phyloP scores from a whole-genome alignment of 1,140 invertebrate genomes.

The Aphidius gifuensis region DNA sequence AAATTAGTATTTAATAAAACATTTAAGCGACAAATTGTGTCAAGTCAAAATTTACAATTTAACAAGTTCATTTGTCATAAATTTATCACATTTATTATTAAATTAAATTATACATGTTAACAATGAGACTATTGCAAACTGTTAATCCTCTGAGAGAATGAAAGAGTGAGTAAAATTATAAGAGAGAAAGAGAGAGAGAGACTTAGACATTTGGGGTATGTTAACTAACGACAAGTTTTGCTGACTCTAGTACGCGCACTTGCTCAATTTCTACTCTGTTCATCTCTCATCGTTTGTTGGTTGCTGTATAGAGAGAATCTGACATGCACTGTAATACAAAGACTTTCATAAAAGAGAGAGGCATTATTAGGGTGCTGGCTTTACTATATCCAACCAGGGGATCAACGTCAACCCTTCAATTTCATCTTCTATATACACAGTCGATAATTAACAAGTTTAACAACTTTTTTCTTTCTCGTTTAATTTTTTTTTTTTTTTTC shows the following conservation, averaged over 20 bases:
- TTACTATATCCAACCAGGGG: too few relatives aligned
- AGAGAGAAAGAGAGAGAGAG: background rate
- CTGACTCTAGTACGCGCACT: conserved; percentile 20
- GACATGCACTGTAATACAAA: conserved; percentile 17
- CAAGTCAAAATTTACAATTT: too few relatives aligned
- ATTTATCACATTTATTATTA: conserved; percentile 22
- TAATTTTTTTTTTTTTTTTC: conserved; percentile 11
- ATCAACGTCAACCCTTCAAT: conserved; percentile 31
- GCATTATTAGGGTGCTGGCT: too few relatives aligned
- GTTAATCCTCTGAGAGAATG: conserved; percentile 12
- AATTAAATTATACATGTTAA: conserved; percentile 23
- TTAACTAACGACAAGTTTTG: conserved; percentile 21
- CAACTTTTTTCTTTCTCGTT: conserved; percentile 9
- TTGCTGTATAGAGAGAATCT: background rate
- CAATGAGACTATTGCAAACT: conserved; percentile 14
- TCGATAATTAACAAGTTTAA: conserved; percentile 51
- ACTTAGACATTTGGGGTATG: background rate
- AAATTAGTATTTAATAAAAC: too few relatives aligned
- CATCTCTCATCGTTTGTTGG: too few relatives aligned
- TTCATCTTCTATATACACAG: conserved; percentile 27
- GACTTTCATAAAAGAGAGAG: background rate
- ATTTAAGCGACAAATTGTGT: too few relatives aligned
- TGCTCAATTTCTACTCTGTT: background rate
- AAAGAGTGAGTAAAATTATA: background rate
- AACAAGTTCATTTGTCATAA: background rate